These are phyloP conservation scores for Sclerurus mexicanus DNA, from an alignment of 2,113 vertebrate genomes.

Conservation along the genomic window DNA sequence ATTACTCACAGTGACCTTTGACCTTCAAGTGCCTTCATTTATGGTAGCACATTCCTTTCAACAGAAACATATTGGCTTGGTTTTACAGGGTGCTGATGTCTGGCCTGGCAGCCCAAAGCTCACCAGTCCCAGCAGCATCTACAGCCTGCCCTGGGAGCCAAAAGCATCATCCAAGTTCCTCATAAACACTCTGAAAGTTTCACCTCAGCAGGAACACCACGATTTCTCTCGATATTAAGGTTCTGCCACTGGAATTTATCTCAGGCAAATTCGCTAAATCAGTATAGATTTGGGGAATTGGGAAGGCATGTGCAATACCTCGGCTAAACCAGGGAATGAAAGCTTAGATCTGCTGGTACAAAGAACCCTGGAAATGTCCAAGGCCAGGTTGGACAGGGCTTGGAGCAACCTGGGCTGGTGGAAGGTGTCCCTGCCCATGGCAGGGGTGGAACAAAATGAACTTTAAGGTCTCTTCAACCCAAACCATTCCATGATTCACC, in stretches of 20 bases:
- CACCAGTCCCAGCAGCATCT: not conserved
- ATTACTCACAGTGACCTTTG: slow-evolving; percentile 74
- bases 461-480: not conserved
- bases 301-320: rapidly evolving
- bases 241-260: not conserved
- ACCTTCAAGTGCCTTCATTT: slow-evolving; percentile 80
- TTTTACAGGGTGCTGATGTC: slow-evolving; percentile 70
- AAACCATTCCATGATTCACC: not conserved
- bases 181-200: rapidly evolving
- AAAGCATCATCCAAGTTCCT: not conserved
- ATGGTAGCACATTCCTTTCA: slow-evolving; percentile 74
- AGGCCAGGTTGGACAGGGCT: not conserved
- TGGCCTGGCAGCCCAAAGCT: slow-evolving; percentile 39
- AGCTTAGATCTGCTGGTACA: not conserved
- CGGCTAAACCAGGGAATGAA: not conserved
- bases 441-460: not conserved
- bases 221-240: not conserved
- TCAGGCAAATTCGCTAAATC: rapidly evolving
- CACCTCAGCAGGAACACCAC: not conserved
- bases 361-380: not conserved
- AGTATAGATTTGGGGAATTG: not conserved
- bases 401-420: not conserved
- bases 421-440: not conserved
- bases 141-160: not conserved
- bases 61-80: slow-evolving; percentile 60